Base-by-base conservation (phyloP, 2,888 invertebrate species). In the Amiota minor region DNA sequence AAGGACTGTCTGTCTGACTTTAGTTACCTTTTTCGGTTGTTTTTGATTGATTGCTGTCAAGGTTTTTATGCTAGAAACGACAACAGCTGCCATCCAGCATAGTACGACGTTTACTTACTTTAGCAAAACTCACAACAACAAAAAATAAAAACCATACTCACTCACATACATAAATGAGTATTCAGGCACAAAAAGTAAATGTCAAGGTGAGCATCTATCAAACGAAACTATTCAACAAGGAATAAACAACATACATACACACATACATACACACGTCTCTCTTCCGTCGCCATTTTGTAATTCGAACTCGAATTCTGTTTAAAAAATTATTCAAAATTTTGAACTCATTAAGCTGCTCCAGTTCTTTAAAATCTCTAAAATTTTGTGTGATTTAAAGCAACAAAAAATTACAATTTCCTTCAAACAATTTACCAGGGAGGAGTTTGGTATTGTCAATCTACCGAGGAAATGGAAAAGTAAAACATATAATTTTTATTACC, bases 41-140 rank as follows among this genome's bases (percentile, higher is more conserved):
- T 20, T 81, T 86, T 83, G 83, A 83, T 83, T 86, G 83, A 83
- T 83, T 86, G 83, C 83, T 83, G 83, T 83, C 83, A 86, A 76
- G 78, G 50, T 69, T 55, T 50, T 49, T n/a, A 65, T 46, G 65
- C n/a, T 35, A 35, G 35, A 35, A 16, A 47, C 18, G 16, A 47
- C 65, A 47, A 47, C 67, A 68, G 50, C 67, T 68, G 67, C 67
- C 50, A 18, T 18, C 23, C 20, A 50, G 14, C 67, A 50, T 23
- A 47, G 23, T 53, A 23, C 16, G 11, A 35, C 53, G 20, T 59
- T 59, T 59, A 11, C 11, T 20, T 59, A 11, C 18, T 59, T 16
- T 59, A 35, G 16, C 16, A 20, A n/a, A 16, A 18, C 16, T 12
- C 50, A 53, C 50, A 68, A 53, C 50, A 67, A 53, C 23, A 45